Base-by-base conservation (phyloP, 2,113 vertebrate genomes). In the Phrynosoma platyrhinos region DNA sequence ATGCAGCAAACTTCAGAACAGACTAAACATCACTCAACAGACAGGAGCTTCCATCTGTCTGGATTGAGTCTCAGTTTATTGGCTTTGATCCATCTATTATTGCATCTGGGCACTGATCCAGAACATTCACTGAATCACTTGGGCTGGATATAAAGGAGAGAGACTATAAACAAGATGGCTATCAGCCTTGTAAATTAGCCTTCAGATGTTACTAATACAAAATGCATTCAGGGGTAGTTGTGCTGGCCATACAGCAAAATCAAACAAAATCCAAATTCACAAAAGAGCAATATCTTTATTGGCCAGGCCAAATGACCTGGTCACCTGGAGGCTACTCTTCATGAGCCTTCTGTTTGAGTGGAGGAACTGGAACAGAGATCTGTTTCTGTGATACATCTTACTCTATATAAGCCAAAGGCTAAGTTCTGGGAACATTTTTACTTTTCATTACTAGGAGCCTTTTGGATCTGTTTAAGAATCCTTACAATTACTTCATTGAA, bases 391-490 rank as follows among this genome's bases (percentile, higher is more conserved):
- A 58, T 32, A 40, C 85, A 20, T 62, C 52, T n/a, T 1, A 6
- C 0, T 83, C 75, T 82, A 89, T 58, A 42, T 88, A 42, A 30
- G 85, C 76, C 83, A 90, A 3, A 32, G 64, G 23, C n/a, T 32
- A 68, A 40, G 21, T 81, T 92, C 7, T 0, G 9, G 62, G 53
- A 62, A 36, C 23, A 30, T 10, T 64, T 5, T 40, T 2, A 3
- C 58, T 80, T 13, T 3, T 13, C 27, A 18, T 55, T 79, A 52
- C 25, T 72, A 2, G 36, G 53, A 27, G 58, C 55, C 13, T 0
- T 74, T 74, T 89, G 76, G 36, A 40, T 27, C 82, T 80, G 53
- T n/a, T 80, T 76, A 82, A n/a, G 69, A 47, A 36, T 55, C 74
- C 23, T 74, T 64, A 20, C 64, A 47, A 84, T 62, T 72, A 52